phyloP scores from a whole-genome alignment of 2,113 vertebrate genomes.

The Ploceus nigricollis region DNA sequence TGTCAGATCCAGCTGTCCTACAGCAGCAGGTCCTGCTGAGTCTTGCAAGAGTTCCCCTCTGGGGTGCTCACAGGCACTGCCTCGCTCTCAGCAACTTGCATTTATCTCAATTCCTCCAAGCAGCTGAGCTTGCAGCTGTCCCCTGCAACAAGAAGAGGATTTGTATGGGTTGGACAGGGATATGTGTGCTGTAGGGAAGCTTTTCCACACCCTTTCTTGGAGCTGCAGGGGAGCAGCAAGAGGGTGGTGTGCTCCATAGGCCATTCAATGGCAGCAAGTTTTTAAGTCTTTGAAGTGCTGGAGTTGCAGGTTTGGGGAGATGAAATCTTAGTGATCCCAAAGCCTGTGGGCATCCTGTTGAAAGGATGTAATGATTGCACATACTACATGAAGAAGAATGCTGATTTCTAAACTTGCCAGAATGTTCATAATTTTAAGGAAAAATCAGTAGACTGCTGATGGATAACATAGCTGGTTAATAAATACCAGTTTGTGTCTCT shows the following conservation, averaged over 20 bases:
- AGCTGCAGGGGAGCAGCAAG: neutral
- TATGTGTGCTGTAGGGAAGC: neutral
- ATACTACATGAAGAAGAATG: neutral
- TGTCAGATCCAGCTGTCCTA: neutral
- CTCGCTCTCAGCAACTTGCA: neutral
- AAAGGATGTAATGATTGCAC: neutral
- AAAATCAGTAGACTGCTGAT: neutral
- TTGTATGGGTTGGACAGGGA: neutral
- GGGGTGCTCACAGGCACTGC: neutral
- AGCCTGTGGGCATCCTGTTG: neutral
- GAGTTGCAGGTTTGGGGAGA: neutral
- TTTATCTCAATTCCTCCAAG: neutral
- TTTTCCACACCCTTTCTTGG: neutral
- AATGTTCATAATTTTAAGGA: neutral
- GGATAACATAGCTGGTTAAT: neutral
- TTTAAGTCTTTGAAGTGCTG: neutral
- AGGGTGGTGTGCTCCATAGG: neutral
- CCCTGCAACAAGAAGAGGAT: neutral
- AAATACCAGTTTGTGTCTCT: neutral
- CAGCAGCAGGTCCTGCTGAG: neutral
- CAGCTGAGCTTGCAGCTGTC: neutral
- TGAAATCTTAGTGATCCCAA: neutral
- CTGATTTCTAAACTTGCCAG: neutral
- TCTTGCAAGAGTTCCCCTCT: neutral
- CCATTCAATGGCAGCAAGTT: fast-evolving